A percentile compares a stretch with the other conserved stretches of the same genome.
phyloP scores from a whole-genome alignment of 35 echinoderm and acorn worm genomes.

The Strongylocentrotus purpuratus region DNA sequence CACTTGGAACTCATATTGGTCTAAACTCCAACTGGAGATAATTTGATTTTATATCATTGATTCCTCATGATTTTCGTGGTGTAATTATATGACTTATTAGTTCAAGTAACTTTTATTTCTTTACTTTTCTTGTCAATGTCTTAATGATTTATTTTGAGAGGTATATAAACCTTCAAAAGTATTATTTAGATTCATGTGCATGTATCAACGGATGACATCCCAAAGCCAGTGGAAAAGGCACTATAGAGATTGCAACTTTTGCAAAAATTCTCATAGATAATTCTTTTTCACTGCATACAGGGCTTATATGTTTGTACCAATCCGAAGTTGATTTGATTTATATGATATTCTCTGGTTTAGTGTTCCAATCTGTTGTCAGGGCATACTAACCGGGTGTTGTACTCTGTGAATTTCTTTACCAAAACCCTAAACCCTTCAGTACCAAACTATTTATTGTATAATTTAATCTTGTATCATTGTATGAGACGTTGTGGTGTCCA shows the following conservation, averaged over 20 bases:
- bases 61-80: not conserved
- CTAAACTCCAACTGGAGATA: not conserved
- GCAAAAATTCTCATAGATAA: not conserved
- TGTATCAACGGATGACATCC: not conserved
- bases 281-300: not conserved
- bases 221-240: no score
- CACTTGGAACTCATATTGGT: not conserved
- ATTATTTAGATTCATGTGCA: not conserved
- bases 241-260: not conserved
- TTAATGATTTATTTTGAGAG: no score
- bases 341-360: not conserved
- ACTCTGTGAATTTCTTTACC: slow-evolving; percentile 26
- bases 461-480: not conserved
- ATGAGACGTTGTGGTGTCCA: not conserved
- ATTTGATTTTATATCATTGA: not conserved
- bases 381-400: not conserved
- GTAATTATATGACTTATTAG: not conserved
- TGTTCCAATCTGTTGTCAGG: not conserved
- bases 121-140: not conserved
- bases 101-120: not conserved
- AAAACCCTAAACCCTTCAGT: slow-evolving; percentile 29
- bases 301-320: not conserved
- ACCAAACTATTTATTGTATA: slow-evolving; percentile 32
- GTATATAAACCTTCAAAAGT: not conserved
- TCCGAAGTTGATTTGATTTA: not conserved